Percentiles rank a stretch among this genome's conserved stretches.
These are phyloP conservation scores for Wiebesia pumilae DNA, from an alignment of 1,140 invertebrate species.

Conservation along the genomic window DNA sequence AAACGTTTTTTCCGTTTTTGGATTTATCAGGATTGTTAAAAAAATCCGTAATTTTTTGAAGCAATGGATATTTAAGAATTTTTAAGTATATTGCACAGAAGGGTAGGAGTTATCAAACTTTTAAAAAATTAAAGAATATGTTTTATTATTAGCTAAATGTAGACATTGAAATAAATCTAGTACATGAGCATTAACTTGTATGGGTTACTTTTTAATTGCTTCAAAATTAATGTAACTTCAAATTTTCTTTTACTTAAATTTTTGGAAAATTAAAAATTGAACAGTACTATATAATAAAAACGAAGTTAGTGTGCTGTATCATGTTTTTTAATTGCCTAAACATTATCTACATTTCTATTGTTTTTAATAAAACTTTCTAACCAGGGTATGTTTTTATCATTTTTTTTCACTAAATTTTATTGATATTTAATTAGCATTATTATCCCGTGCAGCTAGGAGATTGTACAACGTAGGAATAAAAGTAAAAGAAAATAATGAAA, in stretches of 20 bases:
- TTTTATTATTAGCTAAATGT: not conserved
- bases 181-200: not conserved
- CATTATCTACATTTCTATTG: not conserved
- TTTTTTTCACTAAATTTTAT: constrained; percentile 18
- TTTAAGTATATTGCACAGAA: not conserved
- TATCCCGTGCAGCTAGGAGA: constrained; percentile 8
- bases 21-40: not conserved
- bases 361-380: constrained; percentile 39
- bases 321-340: not conserved
- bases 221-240: not conserved
- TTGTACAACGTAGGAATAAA: constrained; percentile 13
- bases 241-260: not conserved
- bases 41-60: not conserved
- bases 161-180: not conserved
- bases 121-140: not conserved
- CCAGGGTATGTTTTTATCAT: constrained; percentile 22
- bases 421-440: constrained; percentile 31
- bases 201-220: not conserved
- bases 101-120: not conserved
- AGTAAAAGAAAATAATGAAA: constrained; percentile 15
- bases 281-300: not conserved
- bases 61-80: not conserved
- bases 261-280: not conserved
- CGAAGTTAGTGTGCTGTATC: not conserved
- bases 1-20: not conserved